Conservation (phyloP, 2,888 invertebrate genomes). For the Dryococelus australis region DNA sequence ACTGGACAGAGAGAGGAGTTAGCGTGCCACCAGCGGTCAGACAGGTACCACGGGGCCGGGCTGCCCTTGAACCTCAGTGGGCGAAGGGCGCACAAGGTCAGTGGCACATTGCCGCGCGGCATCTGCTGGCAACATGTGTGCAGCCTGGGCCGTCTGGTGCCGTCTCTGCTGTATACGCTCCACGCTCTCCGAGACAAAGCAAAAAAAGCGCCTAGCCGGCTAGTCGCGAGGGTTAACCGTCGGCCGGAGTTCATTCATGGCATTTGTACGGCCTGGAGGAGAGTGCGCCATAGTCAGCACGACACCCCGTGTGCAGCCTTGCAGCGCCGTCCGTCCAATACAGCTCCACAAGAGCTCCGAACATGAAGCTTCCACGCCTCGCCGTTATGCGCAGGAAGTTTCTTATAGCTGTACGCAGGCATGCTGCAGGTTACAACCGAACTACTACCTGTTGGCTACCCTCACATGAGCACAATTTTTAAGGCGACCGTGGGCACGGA, state of each 20-base stretch:
- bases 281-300: not conserved
- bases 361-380: too few species aligned
- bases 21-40: not conserved
- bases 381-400: too few species aligned
- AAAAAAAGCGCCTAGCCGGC: not conserved
- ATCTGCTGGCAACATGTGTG: not conserved
- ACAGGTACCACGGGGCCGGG: not conserved
- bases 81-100: slow-evolving; percentile 9
- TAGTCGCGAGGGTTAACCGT: not conserved
- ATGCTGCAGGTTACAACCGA: too few species aligned
- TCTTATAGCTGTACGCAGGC: too few species aligned
- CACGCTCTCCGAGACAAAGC: not conserved
- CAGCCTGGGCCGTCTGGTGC: not conserved
- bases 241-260: not conserved
- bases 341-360: not conserved
- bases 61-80: not conserved
- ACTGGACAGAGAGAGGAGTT: too few species aligned
- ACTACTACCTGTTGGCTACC: too few species aligned
- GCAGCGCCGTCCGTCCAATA: too few species aligned
- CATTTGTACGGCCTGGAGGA: not conserved
- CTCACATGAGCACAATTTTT: too few species aligned
- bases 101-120: not conserved
- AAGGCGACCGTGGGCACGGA: too few species aligned
- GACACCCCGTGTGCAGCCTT: not conserved
- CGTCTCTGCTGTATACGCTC: not conserved